These are phyloP conservation scores for Allacma fusca DNA, from an alignment of 2,888 invertebrate species.

Conservation along the genomic window DNA sequence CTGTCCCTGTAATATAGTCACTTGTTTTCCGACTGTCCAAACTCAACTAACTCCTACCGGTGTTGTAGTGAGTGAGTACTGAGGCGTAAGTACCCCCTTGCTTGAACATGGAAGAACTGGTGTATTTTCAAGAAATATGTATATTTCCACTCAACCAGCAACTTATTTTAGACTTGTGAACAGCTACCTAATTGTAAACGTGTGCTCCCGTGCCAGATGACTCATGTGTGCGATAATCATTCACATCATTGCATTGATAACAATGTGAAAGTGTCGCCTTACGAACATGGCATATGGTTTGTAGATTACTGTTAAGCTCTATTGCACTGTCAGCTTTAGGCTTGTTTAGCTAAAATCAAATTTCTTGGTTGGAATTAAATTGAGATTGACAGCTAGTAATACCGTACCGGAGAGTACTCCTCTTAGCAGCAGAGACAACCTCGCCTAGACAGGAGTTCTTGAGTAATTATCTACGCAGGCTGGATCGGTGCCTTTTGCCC, in stretches of 20 bases:
- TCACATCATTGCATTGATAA: constrained; percentile 24
- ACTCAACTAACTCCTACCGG: too few species aligned
- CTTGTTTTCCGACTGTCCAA: not conserved
- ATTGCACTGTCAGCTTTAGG: constrained; percentile 9
- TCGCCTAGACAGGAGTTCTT: too few species aligned
- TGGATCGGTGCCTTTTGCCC: too few species aligned
- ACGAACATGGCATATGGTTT: constrained; percentile 18
- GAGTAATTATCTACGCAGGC: too few species aligned
- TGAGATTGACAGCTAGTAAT: constrained; percentile 15
- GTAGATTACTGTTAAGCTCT: constrained; percentile 17
- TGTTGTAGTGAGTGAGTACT: too few species aligned
- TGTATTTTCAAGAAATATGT: not conserved
- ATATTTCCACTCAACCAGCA: not conserved
- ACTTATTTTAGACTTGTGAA: constrained; percentile 15
- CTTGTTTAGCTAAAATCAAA: constrained; percentile 18
- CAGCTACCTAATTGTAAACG: constrained; percentile 24
- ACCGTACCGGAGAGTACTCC: not conserved
- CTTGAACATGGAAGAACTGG: too few species aligned
- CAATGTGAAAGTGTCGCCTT: constrained; percentile 22
- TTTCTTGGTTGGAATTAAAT: constrained; percentile 4
- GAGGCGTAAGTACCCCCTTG: too few species aligned
- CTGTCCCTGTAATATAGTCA: not conserved
- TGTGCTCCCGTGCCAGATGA: constrained; percentile 24
- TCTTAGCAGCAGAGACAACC: too few species aligned
- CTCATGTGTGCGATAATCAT: constrained; percentile 20